phyloP scores from a whole-genome alignment of 2,888 invertebrate species.

The Acleris cristana region DNA sequence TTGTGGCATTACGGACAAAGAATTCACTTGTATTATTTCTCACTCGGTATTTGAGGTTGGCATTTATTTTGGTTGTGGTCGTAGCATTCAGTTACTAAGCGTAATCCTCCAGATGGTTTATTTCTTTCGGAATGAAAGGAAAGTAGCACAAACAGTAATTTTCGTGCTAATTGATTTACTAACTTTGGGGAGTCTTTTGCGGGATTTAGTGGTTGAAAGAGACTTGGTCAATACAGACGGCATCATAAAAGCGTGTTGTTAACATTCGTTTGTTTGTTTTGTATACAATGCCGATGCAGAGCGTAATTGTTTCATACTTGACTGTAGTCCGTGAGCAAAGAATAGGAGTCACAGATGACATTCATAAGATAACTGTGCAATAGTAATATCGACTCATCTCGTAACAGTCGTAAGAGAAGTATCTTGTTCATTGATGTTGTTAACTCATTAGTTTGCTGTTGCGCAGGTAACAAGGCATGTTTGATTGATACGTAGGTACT shows the following conservation, averaged over 20 bases:
- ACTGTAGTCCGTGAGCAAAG: too few species aligned
- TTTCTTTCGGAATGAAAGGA: constrained; percentile 12
- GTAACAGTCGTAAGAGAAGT: too few species aligned
- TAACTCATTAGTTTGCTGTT: too few species aligned
- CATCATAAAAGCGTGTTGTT: not conserved
- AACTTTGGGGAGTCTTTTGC: constrained; percentile 24
- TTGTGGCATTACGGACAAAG: constrained; percentile 40
- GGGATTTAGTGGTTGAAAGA: constrained; percentile 20
- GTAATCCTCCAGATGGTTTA: constrained; percentile 7
- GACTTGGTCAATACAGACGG: constrained; percentile 3
- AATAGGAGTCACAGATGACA: too few species aligned
- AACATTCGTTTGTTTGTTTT: too few species aligned
- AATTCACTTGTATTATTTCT: constrained; percentile 17
- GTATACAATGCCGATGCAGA: too few species aligned
- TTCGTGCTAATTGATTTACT: constrained; percentile 39
- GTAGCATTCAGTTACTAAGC: not conserved
- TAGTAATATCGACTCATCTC: too few species aligned
- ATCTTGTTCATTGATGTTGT: too few species aligned
- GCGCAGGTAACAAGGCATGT: too few species aligned
- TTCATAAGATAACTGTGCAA: too few species aligned
- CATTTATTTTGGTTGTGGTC: constrained; percentile 1
- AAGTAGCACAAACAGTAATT: constrained; percentile 25
- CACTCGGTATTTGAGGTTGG: constrained; percentile 6
- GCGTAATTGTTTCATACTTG: too few species aligned
- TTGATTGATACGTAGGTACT: too few species aligned